phyloP scores from a whole-genome alignment of 2,797 vertebrate species.

The Morelia viridis region DNA sequence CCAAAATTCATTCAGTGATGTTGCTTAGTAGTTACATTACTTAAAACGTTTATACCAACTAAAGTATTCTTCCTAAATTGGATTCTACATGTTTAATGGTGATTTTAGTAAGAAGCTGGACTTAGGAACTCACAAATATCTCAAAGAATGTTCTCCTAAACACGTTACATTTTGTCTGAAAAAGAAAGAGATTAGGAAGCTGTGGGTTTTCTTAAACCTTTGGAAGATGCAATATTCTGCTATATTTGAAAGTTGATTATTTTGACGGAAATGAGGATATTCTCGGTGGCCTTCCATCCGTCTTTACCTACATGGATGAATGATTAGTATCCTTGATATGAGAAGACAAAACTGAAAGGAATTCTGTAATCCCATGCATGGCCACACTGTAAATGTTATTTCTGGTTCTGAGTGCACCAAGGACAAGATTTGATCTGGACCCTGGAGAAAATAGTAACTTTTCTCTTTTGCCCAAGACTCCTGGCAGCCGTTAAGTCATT shows the following conservation, averaged over 20 bases:
- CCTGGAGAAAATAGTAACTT: not conserved
- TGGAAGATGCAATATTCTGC: not conserved
- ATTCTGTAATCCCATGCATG: not conserved
- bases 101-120: not conserved
- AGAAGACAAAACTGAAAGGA: not conserved
- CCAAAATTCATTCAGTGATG: not conserved
- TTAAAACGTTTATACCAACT: not conserved
- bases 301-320: not conserved
- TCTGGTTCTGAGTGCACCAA: not conserved
- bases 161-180: not conserved
- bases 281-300: not conserved
- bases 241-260: not conserved
- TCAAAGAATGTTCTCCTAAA: not conserved
- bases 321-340: not conserved
- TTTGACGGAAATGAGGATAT: not conserved
- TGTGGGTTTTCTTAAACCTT: not conserved
- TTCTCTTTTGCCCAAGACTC: not conserved
- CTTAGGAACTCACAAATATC: not conserved
- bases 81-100: not conserved
- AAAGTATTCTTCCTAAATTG: not conserved
- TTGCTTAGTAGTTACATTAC: not conserved
- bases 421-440: not conserved
- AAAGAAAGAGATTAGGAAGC: not conserved
- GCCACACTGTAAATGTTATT: not conserved
- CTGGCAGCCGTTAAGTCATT: not conserved